A percentile compares a stretch with the other conserved stretches of the same genome.
Evolutionary conservation across 2,113 vertebrate species (phyloP).

Genomic region (Sylvietta virens): DNA sequence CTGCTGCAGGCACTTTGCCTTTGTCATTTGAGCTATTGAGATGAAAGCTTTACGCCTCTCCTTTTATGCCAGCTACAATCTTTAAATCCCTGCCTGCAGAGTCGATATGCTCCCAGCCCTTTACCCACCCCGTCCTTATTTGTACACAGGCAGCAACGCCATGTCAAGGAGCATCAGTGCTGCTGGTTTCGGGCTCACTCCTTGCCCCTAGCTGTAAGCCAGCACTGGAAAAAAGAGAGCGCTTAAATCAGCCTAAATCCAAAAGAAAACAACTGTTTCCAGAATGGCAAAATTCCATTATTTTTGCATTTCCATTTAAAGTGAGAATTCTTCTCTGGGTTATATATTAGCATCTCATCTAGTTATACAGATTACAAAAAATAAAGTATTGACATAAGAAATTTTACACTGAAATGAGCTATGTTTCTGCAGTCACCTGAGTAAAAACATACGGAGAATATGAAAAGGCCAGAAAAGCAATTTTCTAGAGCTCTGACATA

Average conservation of each 20-base stretch:
- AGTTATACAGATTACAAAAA: neutral
- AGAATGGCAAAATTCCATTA: neutral
- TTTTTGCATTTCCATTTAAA: neutral
- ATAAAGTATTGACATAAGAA: neutral
- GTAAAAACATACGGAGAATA: neutral
- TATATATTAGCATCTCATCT: neutral
- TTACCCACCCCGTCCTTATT: fast-evolving
- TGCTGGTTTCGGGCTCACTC: neutral
- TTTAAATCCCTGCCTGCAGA: neutral
- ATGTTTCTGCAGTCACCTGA: neutral
- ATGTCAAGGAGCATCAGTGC: neutral
- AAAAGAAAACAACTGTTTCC: neutral
- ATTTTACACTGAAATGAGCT: neutral
- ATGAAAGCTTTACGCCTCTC: neutral
- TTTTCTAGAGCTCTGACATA: neutral
- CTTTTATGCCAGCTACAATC: neutral
- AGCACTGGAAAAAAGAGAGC: neutral
- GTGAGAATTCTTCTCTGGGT: neutral
- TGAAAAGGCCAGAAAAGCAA: neutral
- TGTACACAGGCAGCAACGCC: neutral
- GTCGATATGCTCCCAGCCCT: fast-evolving
- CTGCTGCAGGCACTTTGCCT: neutral
- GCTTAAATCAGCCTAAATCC: neutral
- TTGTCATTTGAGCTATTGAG: neutral
- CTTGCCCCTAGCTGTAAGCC: neutral